Percentiles rank a stretch among this genome's conserved stretches.
These are phyloP conservation scores for Anolis apletophallus DNA, from an alignment of 2,797 vertebrate species.

Conservation along the genomic window DNA sequence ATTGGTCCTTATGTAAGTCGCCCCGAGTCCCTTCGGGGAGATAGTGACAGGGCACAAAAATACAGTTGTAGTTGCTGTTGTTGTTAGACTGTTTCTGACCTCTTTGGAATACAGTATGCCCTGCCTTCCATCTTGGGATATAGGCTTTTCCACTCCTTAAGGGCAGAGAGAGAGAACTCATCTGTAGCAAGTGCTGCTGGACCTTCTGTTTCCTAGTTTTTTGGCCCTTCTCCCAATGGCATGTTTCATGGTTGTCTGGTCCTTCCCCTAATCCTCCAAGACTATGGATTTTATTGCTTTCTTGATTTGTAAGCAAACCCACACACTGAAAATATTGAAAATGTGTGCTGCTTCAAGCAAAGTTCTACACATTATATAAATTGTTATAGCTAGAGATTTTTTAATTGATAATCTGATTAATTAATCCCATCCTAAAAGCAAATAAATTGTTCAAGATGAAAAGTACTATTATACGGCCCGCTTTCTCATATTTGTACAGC, in stretches of 20 bases:
- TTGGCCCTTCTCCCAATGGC: no score
- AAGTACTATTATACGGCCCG: slow-evolving; percentile 35
- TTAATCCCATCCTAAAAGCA: not conserved
- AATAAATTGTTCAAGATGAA: not conserved
- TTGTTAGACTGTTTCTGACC: not conserved
- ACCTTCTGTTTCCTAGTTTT: not conserved
- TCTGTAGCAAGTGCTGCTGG: not conserved
- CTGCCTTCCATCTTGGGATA: not conserved
- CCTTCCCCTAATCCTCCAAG: not conserved
- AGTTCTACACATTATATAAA: not conserved
- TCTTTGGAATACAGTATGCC: not conserved
- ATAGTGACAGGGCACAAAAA: no score
- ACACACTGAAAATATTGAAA: not conserved
- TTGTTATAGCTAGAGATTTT: not conserved
- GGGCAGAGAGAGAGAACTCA: not conserved
- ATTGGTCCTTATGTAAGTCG: no score
- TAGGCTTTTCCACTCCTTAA: not conserved
- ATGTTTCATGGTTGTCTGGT: not conserved
- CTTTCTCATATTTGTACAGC: slow-evolving; percentile 35
- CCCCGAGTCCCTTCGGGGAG: no score
- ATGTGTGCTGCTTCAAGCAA: not conserved
- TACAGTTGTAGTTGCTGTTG: no score
- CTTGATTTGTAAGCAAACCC: no score
- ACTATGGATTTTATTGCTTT: not conserved
- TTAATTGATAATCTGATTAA: not conserved